Conservation (phyloP, 2,113 vertebrate species). For the Phalacrocorax brasilianus region DNA sequence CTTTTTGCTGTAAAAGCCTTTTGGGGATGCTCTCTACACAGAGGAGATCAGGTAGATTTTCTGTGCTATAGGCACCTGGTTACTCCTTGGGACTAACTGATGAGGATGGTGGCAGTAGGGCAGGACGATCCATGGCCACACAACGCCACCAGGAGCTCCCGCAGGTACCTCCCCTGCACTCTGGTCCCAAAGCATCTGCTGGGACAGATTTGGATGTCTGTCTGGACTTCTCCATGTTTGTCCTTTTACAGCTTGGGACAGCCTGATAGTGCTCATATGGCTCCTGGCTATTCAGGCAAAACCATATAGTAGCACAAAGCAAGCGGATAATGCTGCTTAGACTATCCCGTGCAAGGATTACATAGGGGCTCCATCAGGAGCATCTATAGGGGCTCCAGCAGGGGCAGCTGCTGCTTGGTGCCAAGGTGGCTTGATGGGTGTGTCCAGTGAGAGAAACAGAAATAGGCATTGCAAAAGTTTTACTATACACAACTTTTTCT, state of each 20-base stretch:
- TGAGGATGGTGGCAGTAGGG: neutral
- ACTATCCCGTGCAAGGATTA: neutral
- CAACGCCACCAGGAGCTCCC: neutral
- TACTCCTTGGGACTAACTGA: neutral
- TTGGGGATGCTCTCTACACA: neutral
- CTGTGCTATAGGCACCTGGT: neutral
- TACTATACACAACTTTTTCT: neutral
- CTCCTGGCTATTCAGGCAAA: neutral
- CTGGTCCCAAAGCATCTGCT: neutral
- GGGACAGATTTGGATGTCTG: neutral
- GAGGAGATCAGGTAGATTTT: neutral
- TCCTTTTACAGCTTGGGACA: neutral
- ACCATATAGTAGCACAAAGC: rapidly evolving
- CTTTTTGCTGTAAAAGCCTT: neutral
- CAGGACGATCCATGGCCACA: neutral
- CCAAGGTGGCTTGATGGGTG: neutral
- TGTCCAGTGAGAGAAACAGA: neutral
- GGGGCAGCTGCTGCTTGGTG: neutral
- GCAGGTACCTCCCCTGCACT: neutral
- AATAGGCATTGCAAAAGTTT: neutral
- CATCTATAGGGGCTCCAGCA: too few species aligned
- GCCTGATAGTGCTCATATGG: rapidly evolving
- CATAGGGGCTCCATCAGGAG: rapidly evolving
- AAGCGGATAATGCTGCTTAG: neutral
- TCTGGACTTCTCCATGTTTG: rapidly evolving